Percentiles rank a stretch among this genome's conserved stretches.
Conservation (phyloP, 1,140 invertebrate genomes). For the Lutraria rhynchaena region DNA sequence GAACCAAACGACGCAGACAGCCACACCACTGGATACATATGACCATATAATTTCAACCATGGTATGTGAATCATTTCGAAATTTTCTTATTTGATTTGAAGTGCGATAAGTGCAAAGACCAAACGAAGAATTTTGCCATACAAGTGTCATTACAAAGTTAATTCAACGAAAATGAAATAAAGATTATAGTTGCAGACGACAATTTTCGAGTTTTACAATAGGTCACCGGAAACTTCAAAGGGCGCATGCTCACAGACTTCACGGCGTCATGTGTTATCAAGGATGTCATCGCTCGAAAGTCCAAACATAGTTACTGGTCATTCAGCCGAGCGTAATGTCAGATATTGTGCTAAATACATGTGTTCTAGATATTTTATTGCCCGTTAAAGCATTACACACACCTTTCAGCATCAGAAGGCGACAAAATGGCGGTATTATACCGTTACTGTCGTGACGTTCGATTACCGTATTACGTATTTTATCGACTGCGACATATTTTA, state of each 20-base stretch:
- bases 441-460: slow-evolving; percentile 20
- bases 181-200: slow-evolving; percentile 33
- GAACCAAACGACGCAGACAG: too few species aligned
- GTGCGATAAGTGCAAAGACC: too few species aligned
- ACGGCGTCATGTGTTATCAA: slow-evolving; percentile 25
- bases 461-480: slow-evolving; percentile 18
- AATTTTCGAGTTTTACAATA: slow-evolving; percentile 32
- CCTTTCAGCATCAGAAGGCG: not conserved
- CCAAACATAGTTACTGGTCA: slow-evolving; percentile 14
- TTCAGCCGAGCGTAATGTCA: slow-evolving; percentile 3
- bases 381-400: slow-evolving; percentile 6
- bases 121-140: not conserved
- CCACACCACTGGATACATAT: too few species aligned
- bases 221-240: slow-evolving; percentile 35
- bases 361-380: slow-evolving; percentile 30
- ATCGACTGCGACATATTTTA: not conserved
- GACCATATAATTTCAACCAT: too few species aligned
- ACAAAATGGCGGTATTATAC: slow-evolving; percentile 35
- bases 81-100: too few species aligned
- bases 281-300: slow-evolving; percentile 35
- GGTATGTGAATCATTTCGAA: too few species aligned
- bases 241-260: slow-evolving; percentile 23
- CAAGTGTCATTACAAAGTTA: slow-evolving; percentile 49
- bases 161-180: slow-evolving; percentile 49
- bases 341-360: slow-evolving; percentile 39